Evolutionary conservation across 1,140 invertebrate species (phyloP), one percentile per base, ranked within the genome.

Genomic region (Melitaea cinxia): DNA sequence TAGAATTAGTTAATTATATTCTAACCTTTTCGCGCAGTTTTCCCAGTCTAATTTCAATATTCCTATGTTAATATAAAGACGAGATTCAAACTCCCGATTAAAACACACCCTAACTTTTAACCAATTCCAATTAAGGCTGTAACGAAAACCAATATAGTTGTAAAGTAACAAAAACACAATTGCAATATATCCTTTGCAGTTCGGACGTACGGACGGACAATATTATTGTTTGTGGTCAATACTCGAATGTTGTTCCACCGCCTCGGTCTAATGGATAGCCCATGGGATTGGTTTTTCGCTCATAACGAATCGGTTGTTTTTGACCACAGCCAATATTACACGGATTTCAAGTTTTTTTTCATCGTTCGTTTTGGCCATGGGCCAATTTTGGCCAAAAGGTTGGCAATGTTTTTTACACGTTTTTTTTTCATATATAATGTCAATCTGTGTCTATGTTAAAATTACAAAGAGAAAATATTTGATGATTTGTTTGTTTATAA

Each of bases 171-270:
- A 54, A 54, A 54, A 30, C 17, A 33, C 26, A 30, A 30, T 53
- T 5, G 26, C 52, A 30, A 33, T 54, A 54, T 33, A 54, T 54
- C 52, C 28, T 17, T 35, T 19, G 26, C 52, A 35, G 28, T 54
- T 54, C 35, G 52, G 52, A 33, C 24, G n/a, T 23, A 14, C 50
- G 26, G 28, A 33, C 52, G 19, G 26, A 54, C 37, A 57, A 57
- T 57, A 57, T 57, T 57, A 28, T 57, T 45, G 55, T 57, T 57
- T 26, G 55, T 39, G 37, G 15, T 63, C 61, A 39, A 55, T 33
- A 33, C 10, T 9, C 24, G 28, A 21, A 28, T 55, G 61, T 63
- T 47, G 50, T 55, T 47, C 12, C 2, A 47, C 42, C 6, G 30
- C 19, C 45, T 35, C 30, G 2, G 42, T 49, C 63, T 65, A 65